These are phyloP conservation scores for Corythaixoides concolor DNA, from an alignment of 2,113 vertebrate species.

Conservation along the genomic window DNA sequence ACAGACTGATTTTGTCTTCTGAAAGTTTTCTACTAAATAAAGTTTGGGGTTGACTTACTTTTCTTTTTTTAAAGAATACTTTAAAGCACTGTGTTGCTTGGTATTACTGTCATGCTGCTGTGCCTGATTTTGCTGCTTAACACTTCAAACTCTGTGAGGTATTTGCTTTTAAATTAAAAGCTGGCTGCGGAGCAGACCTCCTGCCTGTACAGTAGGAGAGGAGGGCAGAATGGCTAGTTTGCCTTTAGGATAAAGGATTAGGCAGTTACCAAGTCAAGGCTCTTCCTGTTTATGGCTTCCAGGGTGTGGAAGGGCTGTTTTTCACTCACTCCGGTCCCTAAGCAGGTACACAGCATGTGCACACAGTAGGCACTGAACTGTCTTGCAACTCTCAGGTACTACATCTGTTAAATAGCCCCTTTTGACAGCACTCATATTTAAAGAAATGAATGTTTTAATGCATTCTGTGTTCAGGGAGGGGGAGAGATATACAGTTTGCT, in stretches of 20 bases:
- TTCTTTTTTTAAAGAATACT: not conserved
- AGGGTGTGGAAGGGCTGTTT: not conserved
- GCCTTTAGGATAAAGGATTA: not conserved
- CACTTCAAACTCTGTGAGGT: not conserved
- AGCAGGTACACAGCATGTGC: not conserved
- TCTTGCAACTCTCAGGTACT: not conserved
- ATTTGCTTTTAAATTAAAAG: not conserved
- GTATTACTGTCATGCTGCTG: not conserved
- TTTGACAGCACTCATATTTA: not conserved
- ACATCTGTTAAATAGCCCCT: not conserved
- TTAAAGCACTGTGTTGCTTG: not conserved
- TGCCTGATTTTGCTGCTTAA: not conserved
- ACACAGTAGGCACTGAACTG: not conserved
- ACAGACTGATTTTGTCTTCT: conserved; percentile 20
- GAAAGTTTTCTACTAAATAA: conserved; percentile 75
- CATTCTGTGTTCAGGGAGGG: accelerated
- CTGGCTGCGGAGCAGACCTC: not conserved
- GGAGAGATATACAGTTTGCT: not conserved
- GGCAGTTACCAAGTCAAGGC: not conserved
- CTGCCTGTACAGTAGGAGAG: not conserved
- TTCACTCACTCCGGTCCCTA: not conserved
- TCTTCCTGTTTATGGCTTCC: not conserved
- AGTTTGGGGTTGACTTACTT: conserved; percentile 4
- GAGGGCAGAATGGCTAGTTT: not conserved
- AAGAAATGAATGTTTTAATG: not conserved